These are phyloP conservation scores for Adrianichthys oophorus DNA, from an alignment of 2,797 vertebrate genomes.

Conservation along the genomic window DNA sequence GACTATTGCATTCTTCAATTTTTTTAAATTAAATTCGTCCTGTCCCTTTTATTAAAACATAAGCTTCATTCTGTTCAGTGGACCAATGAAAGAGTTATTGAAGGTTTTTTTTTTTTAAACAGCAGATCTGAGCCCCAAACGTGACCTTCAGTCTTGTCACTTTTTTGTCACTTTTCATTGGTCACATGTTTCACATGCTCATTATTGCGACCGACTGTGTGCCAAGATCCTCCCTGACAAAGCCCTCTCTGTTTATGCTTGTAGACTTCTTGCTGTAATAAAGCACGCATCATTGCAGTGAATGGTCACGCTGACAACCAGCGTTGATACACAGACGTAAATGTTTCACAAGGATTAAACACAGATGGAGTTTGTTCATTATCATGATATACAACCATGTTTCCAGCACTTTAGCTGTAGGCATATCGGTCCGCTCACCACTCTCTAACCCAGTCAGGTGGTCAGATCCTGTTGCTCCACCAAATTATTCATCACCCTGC, in stretches of 20 bases:
- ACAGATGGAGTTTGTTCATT: conserved; percentile 7
- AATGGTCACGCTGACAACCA: conserved; percentile 16
- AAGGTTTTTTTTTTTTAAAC: conserved; percentile 35
- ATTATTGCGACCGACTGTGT: conserved; percentile 39
- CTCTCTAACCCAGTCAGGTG: conserved; percentile 52
- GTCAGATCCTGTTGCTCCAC: conserved; percentile 70
- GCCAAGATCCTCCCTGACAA: conserved; percentile 48
- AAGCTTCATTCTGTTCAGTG: conserved; percentile 22
- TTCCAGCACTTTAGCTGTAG: no score
- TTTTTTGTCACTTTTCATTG: conserved; percentile 43
- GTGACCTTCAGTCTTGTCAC: conserved; percentile 13
- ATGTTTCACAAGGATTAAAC: conserved; percentile 1
- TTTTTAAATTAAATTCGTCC: neutral
- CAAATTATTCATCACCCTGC: conserved; percentile 76
- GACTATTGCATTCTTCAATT: neutral
- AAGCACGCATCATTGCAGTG: conserved; percentile 40
- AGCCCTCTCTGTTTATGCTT: conserved; percentile 54
- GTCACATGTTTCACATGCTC: conserved; percentile 50
- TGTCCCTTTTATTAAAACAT: conserved; percentile 6
- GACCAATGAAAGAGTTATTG: conserved; percentile 52
- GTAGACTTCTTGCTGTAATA: conserved; percentile 41
- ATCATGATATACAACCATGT: neutral
- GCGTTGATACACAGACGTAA: conserved; percentile 1
- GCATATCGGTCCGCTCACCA: conserved; percentile 14
- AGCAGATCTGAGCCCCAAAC: conserved; percentile 23